A percentile compares a stretch with the other conserved stretches of the same genome.
Conservation (phyloP, 2,113 vertebrate species). For the Cynoglossus semilaevis region DNA sequence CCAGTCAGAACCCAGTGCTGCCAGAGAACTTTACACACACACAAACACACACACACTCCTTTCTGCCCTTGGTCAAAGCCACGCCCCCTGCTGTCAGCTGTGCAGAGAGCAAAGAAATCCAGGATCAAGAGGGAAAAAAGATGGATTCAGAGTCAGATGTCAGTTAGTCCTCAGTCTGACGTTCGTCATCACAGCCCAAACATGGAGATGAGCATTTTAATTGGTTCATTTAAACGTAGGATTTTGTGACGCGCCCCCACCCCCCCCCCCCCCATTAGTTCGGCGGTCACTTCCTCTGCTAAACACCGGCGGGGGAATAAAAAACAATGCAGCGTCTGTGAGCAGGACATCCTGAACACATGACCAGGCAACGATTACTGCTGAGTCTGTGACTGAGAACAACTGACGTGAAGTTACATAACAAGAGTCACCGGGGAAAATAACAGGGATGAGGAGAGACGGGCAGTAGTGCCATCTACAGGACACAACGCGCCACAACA, state of each 20-base stretch:
- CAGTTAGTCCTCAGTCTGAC: background rate
- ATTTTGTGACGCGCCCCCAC: background rate
- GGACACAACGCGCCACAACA: conserved; percentile 13
- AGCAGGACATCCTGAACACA: conserved; percentile 55
- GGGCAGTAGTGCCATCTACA: conserved; percentile 47
- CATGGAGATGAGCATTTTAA: conserved; percentile 12
- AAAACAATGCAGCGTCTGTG: conserved; percentile 26
- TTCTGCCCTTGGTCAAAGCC: conserved; percentile 44
- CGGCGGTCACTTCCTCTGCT: background rate
- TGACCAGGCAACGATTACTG: conserved; percentile 34
- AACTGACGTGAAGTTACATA: conserved; percentile 30
- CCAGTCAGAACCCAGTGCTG: conserved; percentile 7
- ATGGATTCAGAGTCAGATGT: conserved; percentile 18
- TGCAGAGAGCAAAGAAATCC: conserved; percentile 21
- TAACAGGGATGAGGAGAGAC: background rate
- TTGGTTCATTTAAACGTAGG: conserved; percentile 9
- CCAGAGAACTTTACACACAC: conserved; percentile 40
- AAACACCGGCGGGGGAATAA: background rate
- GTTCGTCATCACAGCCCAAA: background rate
- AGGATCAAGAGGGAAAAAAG: conserved; percentile 1
- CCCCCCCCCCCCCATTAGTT: too few species aligned
- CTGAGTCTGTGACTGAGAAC: conserved; percentile 30
- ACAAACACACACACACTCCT: conserved; percentile 45
- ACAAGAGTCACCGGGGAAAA: conserved; percentile 21
- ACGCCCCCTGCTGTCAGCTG: conserved; percentile 44